phyloP scores from a whole-genome alignment of 2,797 vertebrate species.

The Saxicola maurus region DNA sequence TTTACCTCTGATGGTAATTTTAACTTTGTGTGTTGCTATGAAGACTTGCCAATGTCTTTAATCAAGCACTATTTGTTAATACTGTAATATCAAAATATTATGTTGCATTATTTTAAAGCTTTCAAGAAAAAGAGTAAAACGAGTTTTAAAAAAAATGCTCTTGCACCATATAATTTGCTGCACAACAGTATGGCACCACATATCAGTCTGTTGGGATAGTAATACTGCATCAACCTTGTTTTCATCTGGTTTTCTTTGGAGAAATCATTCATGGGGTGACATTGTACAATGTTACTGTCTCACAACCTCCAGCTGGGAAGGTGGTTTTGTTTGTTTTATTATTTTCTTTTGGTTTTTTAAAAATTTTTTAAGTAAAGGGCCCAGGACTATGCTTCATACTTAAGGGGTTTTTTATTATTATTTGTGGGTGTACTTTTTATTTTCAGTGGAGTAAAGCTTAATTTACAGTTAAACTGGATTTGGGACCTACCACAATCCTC shows the following conservation, averaged over 20 bases:
- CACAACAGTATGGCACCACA: constrained; percentile 25
- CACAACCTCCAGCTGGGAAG: constrained; percentile 1
- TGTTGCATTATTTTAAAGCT: constrained; percentile 68
- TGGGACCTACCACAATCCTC: constrained; percentile 69
- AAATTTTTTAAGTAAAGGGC: neutral
- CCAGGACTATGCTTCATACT: constrained; percentile 32
- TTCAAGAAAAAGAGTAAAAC: constrained; percentile 66
- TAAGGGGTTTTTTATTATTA: neutral
- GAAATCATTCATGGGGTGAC: neutral
- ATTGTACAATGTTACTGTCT: neutral
- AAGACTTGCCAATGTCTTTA: constrained; percentile 68
- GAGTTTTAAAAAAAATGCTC: constrained; percentile 44
- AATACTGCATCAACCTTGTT: constrained; percentile 17
- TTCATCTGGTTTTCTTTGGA: constrained; percentile 43
- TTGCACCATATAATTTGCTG: constrained; percentile 60
- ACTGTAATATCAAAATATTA: constrained; percentile 68
- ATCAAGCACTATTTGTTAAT: constrained; percentile 71
- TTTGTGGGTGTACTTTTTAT: constrained; percentile 34
- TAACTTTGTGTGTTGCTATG: constrained; percentile 66
- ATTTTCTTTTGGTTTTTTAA: no score
- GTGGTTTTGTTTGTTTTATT: neutral
- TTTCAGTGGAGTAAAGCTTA: constrained; percentile 58
- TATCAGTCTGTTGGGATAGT: constrained; percentile 20
- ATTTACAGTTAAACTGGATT: constrained; percentile 64
- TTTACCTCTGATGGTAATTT: constrained; percentile 67